Evolutionary conservation across 2,797 vertebrate species (phyloP), one percentile per base, ranked within the genome.

Genomic region (Etheostoma perlongum): DNA sequence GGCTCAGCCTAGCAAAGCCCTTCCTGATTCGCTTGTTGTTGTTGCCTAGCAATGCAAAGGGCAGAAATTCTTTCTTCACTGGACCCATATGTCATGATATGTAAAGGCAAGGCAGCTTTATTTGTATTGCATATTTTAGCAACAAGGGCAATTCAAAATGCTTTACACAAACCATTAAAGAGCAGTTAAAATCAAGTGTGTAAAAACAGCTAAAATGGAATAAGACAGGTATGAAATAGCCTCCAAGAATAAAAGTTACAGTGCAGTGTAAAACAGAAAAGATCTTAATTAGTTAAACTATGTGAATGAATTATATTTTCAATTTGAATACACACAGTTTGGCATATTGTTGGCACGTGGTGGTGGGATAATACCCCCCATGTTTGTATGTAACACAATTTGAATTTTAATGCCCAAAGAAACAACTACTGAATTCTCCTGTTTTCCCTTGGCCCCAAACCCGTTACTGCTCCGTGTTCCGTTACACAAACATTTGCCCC

Each of bases 1-100:
- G 36, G 10, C 36, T 40, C 36, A 40, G 36, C 36, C 10, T 12
- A 1, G 9, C 36, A 12, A 40, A 40, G 36, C 18, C 10, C 23
- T 62, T 74, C 42, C 48, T 59, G 62, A 49, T 72, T 62, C 44
- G 40, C 30, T 23, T 55, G 47, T 40, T 72, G 47, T 40, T 72
- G 67, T 66, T 80, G 47, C 36, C 40, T 48, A 27, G 57, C 57
- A 68, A 67, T 16, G 4, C 16, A 54, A 65, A n/a, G 1, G 21
- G n/a, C 61, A 72, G 23, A 7, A 33, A 52, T 2, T 18, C 44
- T 33, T 10, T 6, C 44, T 42, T n/a, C 15, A 13, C 16, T 16
- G 60, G 18, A 48, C 18, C 12, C 7, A 14, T 12, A 33, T 76
- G 25, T 47, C 5, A 16, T 46, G 7, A 52, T 27, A 40, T 12